Conservation (phyloP, 1,140 invertebrate species). For the Drosophila nannoptera region DNA sequence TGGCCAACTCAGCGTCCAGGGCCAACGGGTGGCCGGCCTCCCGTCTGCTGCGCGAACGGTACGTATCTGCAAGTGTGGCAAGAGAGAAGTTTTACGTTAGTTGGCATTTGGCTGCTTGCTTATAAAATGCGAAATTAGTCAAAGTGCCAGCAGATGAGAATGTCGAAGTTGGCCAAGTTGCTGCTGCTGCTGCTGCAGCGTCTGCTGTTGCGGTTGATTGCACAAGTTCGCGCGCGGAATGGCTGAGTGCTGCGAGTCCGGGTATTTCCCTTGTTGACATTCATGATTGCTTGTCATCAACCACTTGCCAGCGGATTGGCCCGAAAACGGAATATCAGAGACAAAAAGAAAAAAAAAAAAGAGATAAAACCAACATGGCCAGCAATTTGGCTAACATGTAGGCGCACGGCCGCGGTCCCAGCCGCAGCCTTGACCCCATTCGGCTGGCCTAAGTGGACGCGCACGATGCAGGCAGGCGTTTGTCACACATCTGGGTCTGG, state of each 20-base stretch:
- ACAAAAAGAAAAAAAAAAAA: too few species aligned
- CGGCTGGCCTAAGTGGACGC: slow-evolving; percentile 57
- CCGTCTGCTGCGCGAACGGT: slow-evolving; percentile 81
- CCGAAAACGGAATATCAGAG: slow-evolving; percentile 5
- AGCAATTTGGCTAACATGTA: slow-evolving; percentile 17
- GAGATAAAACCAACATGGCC: slow-evolving; percentile 19
- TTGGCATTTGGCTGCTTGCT: slow-evolving; percentile 12
- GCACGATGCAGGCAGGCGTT: slow-evolving; percentile 40
- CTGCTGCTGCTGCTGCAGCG: background rate
- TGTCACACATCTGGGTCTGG: slow-evolving; percentile 29
- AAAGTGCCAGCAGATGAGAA: slow-evolving; percentile 19
- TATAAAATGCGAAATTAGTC: slow-evolving; percentile 19
- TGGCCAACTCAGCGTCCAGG: slow-evolving; percentile 82
- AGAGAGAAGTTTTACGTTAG: slow-evolving; percentile 3
- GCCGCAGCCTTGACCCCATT: slow-evolving; percentile 71
- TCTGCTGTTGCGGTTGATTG: too few species aligned
- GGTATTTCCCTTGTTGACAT: slow-evolving; percentile 19
- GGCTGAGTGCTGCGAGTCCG: slow-evolving; percentile 9
- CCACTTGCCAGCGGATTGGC: slow-evolving; percentile 12
- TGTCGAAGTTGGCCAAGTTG: slow-evolving; percentile 1
- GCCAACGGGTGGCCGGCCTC: slow-evolving; percentile 73
- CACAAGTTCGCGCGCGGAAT: slow-evolving; percentile 1
- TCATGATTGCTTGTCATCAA: slow-evolving; percentile 18
- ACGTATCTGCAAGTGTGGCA: slow-evolving; percentile 82
- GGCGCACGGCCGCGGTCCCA: slow-evolving; percentile 3